Percentiles rank a stretch among this genome's conserved stretches.
Evolutionary conservation across 2,113 vertebrate genomes (phyloP).

Genomic region (Megaceryle maxima): DNA sequence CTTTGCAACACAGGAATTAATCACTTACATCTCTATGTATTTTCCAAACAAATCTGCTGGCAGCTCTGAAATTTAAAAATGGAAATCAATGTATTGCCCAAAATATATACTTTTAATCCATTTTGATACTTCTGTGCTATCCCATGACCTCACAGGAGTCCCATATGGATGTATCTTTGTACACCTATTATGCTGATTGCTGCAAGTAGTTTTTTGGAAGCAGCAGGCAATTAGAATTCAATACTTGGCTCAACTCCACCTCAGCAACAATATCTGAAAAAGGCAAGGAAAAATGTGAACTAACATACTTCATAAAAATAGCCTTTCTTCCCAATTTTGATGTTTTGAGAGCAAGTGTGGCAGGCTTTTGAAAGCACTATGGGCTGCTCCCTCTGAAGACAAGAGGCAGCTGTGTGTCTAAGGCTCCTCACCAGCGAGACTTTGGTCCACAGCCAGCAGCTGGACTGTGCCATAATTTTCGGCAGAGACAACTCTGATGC

Average conservation of each 20-base stretch:
- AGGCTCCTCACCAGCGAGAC: rapidly evolving
- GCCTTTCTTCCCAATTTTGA: background rate
- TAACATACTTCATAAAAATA: background rate
- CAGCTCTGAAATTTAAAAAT: background rate
- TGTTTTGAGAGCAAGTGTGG: background rate
- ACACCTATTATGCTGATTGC: background rate
- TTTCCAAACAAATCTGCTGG: background rate
- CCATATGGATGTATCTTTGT: background rate
- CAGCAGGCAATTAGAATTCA: background rate
- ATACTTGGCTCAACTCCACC: background rate
- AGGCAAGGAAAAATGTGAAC: background rate
- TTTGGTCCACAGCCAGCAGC: background rate
- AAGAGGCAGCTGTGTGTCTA: background rate
- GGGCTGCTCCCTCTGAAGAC: background rate
- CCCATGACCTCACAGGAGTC: background rate
- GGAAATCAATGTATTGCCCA: background rate
- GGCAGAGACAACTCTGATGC: too few species aligned
- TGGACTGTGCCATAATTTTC: background rate
- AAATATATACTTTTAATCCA: background rate
- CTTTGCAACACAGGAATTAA: background rate
- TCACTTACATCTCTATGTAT: background rate
- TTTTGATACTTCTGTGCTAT: background rate
- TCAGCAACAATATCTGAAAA: background rate
- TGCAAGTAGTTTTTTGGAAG: background rate
- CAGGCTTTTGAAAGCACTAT: background rate